Base-by-base conservation (phyloP, 2,888 invertebrate genomes). In the Aphrophora alni region DNA sequence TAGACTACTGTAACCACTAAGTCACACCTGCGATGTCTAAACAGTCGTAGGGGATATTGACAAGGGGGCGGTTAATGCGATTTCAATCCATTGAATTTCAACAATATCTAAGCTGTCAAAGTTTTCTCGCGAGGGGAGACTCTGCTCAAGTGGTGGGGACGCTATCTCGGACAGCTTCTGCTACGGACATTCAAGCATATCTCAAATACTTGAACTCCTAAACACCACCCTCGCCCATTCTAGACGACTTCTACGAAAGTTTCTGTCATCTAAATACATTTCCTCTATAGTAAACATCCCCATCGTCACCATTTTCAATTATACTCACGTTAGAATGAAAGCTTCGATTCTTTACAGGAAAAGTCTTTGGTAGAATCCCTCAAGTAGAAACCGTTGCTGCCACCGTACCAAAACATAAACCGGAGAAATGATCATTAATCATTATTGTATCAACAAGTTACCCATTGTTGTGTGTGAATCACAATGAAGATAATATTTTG, bases 41-140 rank as follows among this genome's bases (percentile, higher is more conserved):
- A 44, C 44, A 44, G 17, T 44, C 10, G 44, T 17, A 17, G 44
- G 44, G 44, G 10, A 44, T 7, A 2, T 44, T 44, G 44, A 44
- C 59, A 59, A 59, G 59, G 59, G 59, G 59, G 59, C 59, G 59
- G 59, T 59, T 59, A 59, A 59, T 59, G 59, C 59, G 59, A 59
- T 59, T 59, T 59, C 59, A 59, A 59, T 59, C 59, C 59, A 59
- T 59, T 59, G 59, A 59, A 59, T 59, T 59, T 59, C 21, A 21
- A 59, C 59, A 59, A 59, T 59, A 59, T 21, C 59, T 2, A 59
- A 59, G 21, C 59, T 59, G 59, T 21, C 59, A 59, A 59, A 59
- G 59, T 59, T 59, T 44, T 59, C 59, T 59, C 1, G 12, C 59
- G 59, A 59, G 59, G 59, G 59, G 59, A 44, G 59, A 21, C 14